phyloP scores from a whole-genome alignment of 2,113 vertebrate species.

The Columba livia region DNA sequence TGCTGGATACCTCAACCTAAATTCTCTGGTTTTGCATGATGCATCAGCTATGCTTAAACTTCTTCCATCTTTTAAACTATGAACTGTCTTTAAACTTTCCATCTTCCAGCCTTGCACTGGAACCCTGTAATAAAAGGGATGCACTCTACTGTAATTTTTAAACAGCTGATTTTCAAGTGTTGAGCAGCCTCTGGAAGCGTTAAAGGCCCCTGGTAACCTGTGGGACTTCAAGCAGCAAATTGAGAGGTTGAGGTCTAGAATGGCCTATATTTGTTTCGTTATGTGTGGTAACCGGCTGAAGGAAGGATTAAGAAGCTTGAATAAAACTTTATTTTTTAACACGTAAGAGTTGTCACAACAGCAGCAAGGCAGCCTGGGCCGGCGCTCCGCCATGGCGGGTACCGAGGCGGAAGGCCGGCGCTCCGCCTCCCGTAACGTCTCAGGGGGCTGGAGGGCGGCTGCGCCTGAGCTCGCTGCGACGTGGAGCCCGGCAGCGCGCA shows the following conservation, averaged over 20 bases:
- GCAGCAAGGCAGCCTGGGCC: not conserved
- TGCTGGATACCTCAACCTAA: rapidly evolving
- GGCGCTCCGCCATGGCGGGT: not conserved
- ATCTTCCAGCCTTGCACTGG: not conserved
- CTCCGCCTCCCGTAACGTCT: not conserved
- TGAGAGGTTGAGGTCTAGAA: not conserved
- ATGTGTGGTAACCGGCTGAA: not conserved
- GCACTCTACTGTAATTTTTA: not conserved
- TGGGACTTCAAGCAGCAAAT: too few relatives aligned
- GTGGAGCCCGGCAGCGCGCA: constrained; percentile 43
- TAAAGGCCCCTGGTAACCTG: rapidly evolving
- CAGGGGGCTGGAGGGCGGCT: not conserved
- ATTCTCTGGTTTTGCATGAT: not conserved
- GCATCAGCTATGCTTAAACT: not conserved
- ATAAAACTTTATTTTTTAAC: rapidly evolving
- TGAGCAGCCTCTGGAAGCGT: rapidly evolving
- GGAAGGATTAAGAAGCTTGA: not conserved
- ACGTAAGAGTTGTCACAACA: rapidly evolving
- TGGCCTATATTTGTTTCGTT: rapidly evolving
- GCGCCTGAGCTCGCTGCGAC: constrained; percentile 31
- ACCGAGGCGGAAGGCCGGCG: not conserved
- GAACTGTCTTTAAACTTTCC: not conserved
- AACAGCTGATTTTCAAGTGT: not conserved
- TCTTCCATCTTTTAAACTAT: not conserved
- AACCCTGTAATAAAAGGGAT: rapidly evolving